Evolutionary conservation across 2,888 invertebrate species (phyloP).

Genomic region (Drosophila atripex): DNA sequence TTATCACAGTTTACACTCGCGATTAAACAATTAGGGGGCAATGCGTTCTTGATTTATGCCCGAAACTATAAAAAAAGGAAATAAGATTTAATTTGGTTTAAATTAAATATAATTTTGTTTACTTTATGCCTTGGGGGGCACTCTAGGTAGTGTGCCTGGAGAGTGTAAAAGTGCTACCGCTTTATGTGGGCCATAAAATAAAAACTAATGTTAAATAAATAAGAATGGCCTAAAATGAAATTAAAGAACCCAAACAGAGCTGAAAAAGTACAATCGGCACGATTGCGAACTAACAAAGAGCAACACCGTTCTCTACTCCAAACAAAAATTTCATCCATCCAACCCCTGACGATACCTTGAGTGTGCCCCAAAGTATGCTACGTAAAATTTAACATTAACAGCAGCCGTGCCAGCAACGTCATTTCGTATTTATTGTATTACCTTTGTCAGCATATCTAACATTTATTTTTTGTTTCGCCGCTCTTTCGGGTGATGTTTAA

Average conservation of each 20-base stretch:
- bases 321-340: neutral
- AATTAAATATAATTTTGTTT: conserved; percentile 24
- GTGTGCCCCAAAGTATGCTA: conserved; percentile 55
- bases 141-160: conserved; percentile 3
- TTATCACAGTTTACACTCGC: conserved; percentile 35
- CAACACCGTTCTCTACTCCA: conserved; percentile 13
- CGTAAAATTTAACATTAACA: conserved; percentile 67
- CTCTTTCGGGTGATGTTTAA: conserved; percentile 59
- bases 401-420: conserved; percentile 49
- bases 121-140: conserved; percentile 8
- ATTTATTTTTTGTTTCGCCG: conserved; percentile 58
- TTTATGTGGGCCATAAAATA: conserved; percentile 46
- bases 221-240: conserved; percentile 65
- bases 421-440: conserved; percentile 78
- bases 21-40: conserved; percentile 35
- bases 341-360: neutral
- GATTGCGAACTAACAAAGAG: conserved; percentile 44
- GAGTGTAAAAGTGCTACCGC: conserved; percentile 14
- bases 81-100: conserved; percentile 12
- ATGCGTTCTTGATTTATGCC: conserved; percentile 31
- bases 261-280: conserved; percentile 46
- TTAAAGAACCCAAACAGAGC: conserved; percentile 48
- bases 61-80: conserved; percentile 7
- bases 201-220: conserved; percentile 74
- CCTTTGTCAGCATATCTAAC: conserved; percentile 78